Percentiles rank a stretch among this genome's conserved stretches.
phyloP scores from a whole-genome alignment of 1,140 invertebrate species.

The Hermatobates lingyangjiaoensis region DNA sequence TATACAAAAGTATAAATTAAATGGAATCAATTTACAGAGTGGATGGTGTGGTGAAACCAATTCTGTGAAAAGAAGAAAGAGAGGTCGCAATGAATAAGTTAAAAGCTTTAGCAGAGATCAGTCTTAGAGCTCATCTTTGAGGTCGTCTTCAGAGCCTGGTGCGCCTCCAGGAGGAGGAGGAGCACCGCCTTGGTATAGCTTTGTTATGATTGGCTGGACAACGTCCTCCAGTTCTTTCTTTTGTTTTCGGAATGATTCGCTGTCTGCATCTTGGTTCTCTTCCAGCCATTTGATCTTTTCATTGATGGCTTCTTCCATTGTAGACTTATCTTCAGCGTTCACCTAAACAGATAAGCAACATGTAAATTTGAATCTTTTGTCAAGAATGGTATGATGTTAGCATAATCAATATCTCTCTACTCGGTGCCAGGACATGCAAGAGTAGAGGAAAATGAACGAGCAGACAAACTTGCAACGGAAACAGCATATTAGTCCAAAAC shows the following conservation, averaged over 20 bases:
- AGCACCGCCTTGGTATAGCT: conserved; percentile 78
- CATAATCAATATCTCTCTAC: too few species aligned
- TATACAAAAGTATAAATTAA: too few species aligned
- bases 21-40: too few species aligned
- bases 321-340: conserved; percentile 78
- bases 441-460: too few species aligned
- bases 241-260: conserved; percentile 86
- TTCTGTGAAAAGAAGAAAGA: too few species aligned
- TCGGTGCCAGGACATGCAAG: too few species aligned
- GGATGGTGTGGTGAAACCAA: too few species aligned
- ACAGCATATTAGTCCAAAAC: too few species aligned
- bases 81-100: neutral
- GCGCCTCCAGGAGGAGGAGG: conserved; percentile 49
- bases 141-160: conserved; percentile 43
- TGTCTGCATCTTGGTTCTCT: conserved; percentile 81
- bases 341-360: conserved; percentile 25
- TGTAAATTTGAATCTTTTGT: neutral
- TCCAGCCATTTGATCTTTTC: conserved; percentile 98
- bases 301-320: conserved; percentile 89
- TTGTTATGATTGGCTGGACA: conserved; percentile 93
- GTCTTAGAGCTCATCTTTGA: conserved; percentile 72
- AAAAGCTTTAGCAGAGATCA: conserved; percentile 3
- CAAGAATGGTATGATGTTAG: too few species aligned
- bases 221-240: conserved; percentile 94
- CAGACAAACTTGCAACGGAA: too few species aligned